Evolutionary conservation across 2,888 invertebrate genomes (phyloP).

Genomic region (Brachyopa scutellaris): DNA sequence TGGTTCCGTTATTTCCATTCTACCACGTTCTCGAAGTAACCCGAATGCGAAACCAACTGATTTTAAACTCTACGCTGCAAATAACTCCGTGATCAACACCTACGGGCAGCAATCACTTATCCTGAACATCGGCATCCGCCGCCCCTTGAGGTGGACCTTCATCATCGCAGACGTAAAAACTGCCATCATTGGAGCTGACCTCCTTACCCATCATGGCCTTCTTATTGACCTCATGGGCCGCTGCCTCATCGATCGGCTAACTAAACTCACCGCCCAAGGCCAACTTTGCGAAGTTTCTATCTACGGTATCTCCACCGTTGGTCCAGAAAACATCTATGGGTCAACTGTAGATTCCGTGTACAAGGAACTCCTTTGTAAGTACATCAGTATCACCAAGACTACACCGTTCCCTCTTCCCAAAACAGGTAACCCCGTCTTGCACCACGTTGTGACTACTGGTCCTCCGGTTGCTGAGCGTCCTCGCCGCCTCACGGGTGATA

Average conservation of each 20-base stretch:
- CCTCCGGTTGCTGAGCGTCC: neutral
- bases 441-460: neutral
- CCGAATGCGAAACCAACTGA: constrained; percentile 1
- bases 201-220: too few relatives aligned
- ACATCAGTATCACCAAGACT: neutral
- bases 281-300: too few relatives aligned
- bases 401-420: neutral
- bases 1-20: constrained; percentile 56
- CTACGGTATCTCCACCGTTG: constrained; percentile 30
- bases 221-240: too few relatives aligned
- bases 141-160: constrained; percentile 64
- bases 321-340: neutral
- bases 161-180: constrained; percentile 63
- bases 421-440: neutral
- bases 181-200: constrained; percentile 70
- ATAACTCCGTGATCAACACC: constrained; percentile 53
- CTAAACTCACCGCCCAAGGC: too few relatives aligned
- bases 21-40: constrained; percentile 45
- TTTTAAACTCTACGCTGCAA: constrained; percentile 64
- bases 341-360: neutral
- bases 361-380: neutral
- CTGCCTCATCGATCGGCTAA: too few relatives aligned
- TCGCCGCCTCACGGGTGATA: neutral
- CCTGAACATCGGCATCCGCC: constrained; percentile 57
- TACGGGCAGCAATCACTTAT: constrained; percentile 43